A percentile compares a stretch with the other conserved stretches of the same genome.
Conservation (phyloP, 2,888 invertebrate species). For the Bhutanitis thaidina region DNA sequence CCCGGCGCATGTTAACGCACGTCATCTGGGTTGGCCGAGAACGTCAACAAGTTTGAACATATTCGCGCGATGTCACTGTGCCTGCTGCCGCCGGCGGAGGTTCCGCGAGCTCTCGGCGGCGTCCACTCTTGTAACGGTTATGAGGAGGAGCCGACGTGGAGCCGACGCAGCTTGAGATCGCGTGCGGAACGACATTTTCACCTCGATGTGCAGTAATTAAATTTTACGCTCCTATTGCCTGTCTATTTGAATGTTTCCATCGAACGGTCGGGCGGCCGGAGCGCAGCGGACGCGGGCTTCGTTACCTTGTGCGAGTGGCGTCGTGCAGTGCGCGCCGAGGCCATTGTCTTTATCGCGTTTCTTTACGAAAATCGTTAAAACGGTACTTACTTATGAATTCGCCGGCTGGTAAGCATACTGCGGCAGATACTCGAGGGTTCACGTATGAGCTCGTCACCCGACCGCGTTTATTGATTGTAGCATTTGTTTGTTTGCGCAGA, state of each 20-base stretch:
- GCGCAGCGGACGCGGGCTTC: not conserved
- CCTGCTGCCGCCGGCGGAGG: not conserved
- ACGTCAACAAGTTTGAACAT: not conserved
- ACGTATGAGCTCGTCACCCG: too few relatives aligned
- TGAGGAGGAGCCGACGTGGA: not conserved
- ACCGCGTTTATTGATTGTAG: not conserved
- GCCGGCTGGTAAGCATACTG: not conserved
- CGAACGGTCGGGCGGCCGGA: not conserved
- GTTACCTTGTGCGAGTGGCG: not conserved
- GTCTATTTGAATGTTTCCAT: not conserved
- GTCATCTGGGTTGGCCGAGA: not conserved
- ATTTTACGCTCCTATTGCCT: conserved; percentile 8
- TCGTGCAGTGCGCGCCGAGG: not conserved
- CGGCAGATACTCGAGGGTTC: not conserved
- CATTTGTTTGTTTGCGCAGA: conserved; percentile 77
- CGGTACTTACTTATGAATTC: conserved; percentile 1
- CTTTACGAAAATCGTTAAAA: not conserved
- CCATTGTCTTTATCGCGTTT: not conserved
- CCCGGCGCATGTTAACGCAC: not conserved
- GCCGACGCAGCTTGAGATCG: conserved; percentile 1
- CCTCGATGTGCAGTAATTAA: conserved; percentile 8
- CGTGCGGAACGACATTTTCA: conserved; percentile 6
- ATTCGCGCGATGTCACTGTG: not conserved
- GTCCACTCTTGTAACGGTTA: not conserved
- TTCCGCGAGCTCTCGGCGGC: not conserved